These are phyloP conservation scores for Pipistrellus nathusii DNA, from an alignment of 2,797 vertebrate species.

Conservation along the genomic window DNA sequence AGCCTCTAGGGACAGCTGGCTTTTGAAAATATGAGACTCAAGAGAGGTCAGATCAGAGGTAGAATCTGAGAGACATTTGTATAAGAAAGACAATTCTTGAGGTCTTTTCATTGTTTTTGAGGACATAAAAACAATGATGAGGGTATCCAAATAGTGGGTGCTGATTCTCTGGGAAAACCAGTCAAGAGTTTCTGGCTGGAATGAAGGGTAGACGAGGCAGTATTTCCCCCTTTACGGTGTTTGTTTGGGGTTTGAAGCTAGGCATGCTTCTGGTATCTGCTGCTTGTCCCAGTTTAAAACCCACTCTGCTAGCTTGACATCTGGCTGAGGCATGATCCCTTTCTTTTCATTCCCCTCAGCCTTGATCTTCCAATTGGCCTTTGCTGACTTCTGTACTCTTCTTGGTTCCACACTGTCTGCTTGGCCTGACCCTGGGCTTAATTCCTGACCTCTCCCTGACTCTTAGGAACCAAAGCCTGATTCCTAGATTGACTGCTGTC, in stretches of 20 bases:
- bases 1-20: background rate
- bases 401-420: constrained; percentile 82
- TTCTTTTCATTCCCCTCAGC: constrained; percentile 69
- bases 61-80: background rate
- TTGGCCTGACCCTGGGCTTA: constrained; percentile 73
- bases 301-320: constrained; percentile 56
- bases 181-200: background rate
- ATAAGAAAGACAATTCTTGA: background rate
- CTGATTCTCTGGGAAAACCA: background rate
- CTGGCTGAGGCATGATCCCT: constrained; percentile 60
- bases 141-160: background rate
- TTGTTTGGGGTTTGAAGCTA: background rate
- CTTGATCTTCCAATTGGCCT: constrained; percentile 73
- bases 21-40: constrained; percentile 40
- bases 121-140: background rate
- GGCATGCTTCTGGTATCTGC: background rate
- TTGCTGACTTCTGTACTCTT: constrained; percentile 69
- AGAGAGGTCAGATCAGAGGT: background rate
- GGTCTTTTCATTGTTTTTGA: constrained; percentile 17
- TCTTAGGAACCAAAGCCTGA: constrained; percentile 66
- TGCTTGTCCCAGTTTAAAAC: constrained; percentile 50
- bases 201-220: background rate
- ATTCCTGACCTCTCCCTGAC: constrained; percentile 76
- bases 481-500: constrained; percentile 54
- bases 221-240: background rate